Base-by-base conservation (phyloP, 2,888 invertebrate species). In the Myopa testacea region DNA sequence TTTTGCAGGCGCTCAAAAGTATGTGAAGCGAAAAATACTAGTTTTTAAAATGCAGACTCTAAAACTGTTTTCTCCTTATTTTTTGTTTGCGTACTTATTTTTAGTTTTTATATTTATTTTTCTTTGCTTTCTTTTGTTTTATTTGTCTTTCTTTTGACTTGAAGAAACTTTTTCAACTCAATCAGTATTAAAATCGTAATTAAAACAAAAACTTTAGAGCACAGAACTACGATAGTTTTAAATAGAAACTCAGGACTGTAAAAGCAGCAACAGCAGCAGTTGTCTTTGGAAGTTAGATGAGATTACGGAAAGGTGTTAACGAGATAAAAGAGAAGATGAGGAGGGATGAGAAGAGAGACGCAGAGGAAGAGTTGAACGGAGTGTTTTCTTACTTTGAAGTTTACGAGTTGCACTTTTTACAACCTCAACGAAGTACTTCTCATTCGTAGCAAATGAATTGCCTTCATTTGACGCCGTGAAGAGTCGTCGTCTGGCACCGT, bases 401-500 rank as follows among this genome's bases (percentile, higher is more conserved):
- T 55, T 12, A 55, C 55, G 55, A 55, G 55, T 55, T n/a, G 55
- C 10, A 6, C n/a, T 55, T 55, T 55, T 16, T 55, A n/a, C 55
- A 55, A 16, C 14, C 55, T 16, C 55, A 55, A 55, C 55, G 45
- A 55, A 55, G 2, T 12, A 34, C 34, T 38, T 16, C 38, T 5
- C 65, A 58, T 19, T 34, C 37, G 38, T 37, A 37, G 19, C 58
- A 84, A 45, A 84, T 81, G 84, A 85, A 85, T 85, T 85, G 85
- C 81, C 85, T 81, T 84, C 82, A 83, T 85, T 85, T 85, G 82
- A 82, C 81, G 83, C 65, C 62, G 45, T 67, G 62, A 38, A 63
- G 65, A 16, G 26, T 26, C 68, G 72, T 5, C 68, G 60, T n/a
- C 71, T 65, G 16, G 65, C 62, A n/a, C 6, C 37, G 19, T 37